Evolutionary conservation across 2,113 vertebrate genomes (phyloP).

Genomic region (Protobothrops flavoviridis): DNA sequence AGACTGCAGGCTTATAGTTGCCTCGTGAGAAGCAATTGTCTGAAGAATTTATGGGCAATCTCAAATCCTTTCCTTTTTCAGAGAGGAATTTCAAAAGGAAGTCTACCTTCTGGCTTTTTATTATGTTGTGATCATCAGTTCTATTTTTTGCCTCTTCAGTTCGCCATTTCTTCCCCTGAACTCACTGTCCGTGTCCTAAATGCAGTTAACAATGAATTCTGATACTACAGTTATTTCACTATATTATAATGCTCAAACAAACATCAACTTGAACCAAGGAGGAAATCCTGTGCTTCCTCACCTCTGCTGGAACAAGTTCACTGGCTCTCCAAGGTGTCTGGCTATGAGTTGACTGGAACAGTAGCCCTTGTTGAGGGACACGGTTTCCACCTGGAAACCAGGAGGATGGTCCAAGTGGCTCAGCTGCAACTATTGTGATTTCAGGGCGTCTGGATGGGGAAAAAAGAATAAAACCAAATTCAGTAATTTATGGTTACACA

Average conservation of each 20-base stretch:
- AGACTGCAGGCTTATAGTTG: not conserved
- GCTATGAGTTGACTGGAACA: constrained; percentile 75
- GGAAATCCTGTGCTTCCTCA: constrained; percentile 43
- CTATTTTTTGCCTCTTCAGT: not conserved
- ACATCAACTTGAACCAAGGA: constrained; percentile 20
- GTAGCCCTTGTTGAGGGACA: constrained; percentile 67
- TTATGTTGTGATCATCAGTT: not conserved
- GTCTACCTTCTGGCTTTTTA: not conserved
- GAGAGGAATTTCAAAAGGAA: not conserved
- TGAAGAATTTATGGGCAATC: not conserved
- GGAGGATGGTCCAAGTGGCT: constrained; percentile 77
- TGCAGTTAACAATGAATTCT: not conserved
- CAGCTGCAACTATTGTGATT: constrained; percentile 89
- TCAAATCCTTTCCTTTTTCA: not conserved
- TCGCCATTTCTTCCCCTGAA: not conserved
- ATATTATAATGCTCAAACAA: not conserved
- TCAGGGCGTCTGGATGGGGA: constrained; percentile 79
- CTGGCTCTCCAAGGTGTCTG: constrained; percentile 76
- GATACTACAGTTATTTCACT: not conserved
- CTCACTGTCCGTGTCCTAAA: not conserved
- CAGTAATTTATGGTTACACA: constrained; percentile 3
- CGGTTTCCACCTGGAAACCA: constrained; percentile 78
- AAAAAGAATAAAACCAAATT: not conserved
- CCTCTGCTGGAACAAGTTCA: constrained; percentile 77
- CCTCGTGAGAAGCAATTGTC: not conserved